phyloP scores from a whole-genome alignment of 1,140 invertebrate species.

The Geopemphigus sp. region DNA sequence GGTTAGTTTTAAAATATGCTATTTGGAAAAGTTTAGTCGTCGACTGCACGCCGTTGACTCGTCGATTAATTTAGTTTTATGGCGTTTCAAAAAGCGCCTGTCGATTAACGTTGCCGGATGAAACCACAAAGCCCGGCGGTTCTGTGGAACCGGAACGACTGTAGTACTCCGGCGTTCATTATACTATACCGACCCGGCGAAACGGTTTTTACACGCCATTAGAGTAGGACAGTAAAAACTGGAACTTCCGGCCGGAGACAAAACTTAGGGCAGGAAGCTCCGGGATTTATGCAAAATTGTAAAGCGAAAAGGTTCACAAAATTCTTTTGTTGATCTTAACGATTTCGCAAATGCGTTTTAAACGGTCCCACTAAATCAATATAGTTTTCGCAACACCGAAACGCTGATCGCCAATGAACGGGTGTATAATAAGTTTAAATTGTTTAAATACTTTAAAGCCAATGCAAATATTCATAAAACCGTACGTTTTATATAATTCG shows the following conservation, averaged over 20 bases:
- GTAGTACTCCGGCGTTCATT: conserved; percentile 19
- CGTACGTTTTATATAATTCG: no score
- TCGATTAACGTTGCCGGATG: conserved; percentile 24
- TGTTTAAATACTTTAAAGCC: no score
- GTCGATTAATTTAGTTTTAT: conserved; percentile 15
- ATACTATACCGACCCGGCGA: background rate
- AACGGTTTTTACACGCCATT: conserved; percentile 14
- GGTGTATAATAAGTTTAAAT: background rate
- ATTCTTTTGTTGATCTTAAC: background rate
- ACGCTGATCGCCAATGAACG: background rate
- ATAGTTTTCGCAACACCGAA: background rate
- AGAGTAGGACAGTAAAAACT: conserved; percentile 2
- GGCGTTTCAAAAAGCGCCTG: conserved; percentile 10
- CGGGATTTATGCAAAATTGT: background rate
- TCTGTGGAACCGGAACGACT: conserved; percentile 17
- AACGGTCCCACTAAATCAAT: background rate
- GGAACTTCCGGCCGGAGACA: conserved; percentile 16
- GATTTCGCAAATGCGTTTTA: background rate
- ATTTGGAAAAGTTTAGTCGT: background rate
- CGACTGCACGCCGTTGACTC: background rate
- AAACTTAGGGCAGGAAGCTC: background rate
- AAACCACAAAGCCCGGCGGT: conserved; percentile 7
- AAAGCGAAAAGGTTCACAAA: background rate
- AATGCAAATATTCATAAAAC: no score
- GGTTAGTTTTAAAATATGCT: background rate